Evolutionary conservation across 2,797 vertebrate genomes (phyloP), one percentile per base, ranked within the genome.

Genomic region (Eptatretus atami): DNA sequence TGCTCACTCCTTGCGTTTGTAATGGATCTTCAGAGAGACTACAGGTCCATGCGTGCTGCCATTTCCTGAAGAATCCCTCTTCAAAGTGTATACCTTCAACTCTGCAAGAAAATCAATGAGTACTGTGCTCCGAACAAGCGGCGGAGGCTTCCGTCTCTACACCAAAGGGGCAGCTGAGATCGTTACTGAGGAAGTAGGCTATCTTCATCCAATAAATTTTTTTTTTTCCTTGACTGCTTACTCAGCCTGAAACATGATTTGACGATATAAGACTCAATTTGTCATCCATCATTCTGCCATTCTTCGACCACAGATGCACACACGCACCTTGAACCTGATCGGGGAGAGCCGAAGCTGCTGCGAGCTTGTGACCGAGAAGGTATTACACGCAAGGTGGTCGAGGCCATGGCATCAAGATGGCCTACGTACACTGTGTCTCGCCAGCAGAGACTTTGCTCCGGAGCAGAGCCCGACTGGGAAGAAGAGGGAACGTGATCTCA

Each of bases 61-160:
- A 93, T 99, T n/a, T 74, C 87, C 92, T 1, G 92, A 99, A 74
- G 90, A 99, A 74, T 83, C 86, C 72, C 74, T 99, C n/a, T 86
- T 86, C 79, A 99, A 98, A 77, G 92, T 99, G 68, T 99, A 96
- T 74, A 98, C 92, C 68, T 99, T 99, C 79, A 99, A 99, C 76
- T 99, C 92, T n/a, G 82, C 82, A 69, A 82, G 92, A 73, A 99
- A 99, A 71, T 99, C 92, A 8, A 99, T 99, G 92, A 98, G 92
- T 77, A 96, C 88, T 14, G 92, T 99, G 71, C 74, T 99, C 71
- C 94, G 88, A 79, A 82, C 93, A 69, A 79, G 82, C 64, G 84
- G 96, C 68, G 88, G 88, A 76, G 85, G 90, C 79, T 99, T 77
- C 73, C 82, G 86, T 66, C 90, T 99, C 83, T 99, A 86, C 79